These are phyloP conservation scores for Achroia grisella DNA, from an alignment of 1,140 invertebrate species.

Conservation along the genomic window DNA sequence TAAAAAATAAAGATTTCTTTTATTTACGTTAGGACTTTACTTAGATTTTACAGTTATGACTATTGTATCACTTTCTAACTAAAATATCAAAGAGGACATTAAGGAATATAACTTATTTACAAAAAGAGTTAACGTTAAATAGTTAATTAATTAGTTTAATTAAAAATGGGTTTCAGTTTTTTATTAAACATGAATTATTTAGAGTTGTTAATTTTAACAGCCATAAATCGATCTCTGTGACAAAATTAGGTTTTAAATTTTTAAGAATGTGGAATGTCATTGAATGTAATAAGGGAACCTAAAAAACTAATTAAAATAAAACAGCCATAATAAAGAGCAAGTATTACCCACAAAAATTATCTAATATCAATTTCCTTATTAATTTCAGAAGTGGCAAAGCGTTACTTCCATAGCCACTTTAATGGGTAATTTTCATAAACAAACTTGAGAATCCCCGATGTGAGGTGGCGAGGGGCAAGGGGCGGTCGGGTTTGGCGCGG, in stretches of 20 bases:
- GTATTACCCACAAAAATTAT: conserved; percentile 38
- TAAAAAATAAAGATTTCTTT: no score
- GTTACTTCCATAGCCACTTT: conserved; percentile 72
- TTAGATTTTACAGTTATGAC: no score
- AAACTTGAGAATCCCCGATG: conserved; percentile 60
- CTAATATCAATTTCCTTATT: conserved; percentile 71
- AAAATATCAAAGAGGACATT: no score
- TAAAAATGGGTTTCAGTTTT: no score
- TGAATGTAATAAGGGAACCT: not conserved
- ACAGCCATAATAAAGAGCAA: not conserved
- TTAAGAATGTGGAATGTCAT: not conserved
- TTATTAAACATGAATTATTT: no score
- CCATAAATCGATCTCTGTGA: no score
- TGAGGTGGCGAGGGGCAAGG: conserved; percentile 16
- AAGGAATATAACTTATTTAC: no score
- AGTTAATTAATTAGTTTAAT: no score
- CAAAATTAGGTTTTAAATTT: not conserved
- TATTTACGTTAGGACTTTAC: no score
- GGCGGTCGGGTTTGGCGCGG: conserved; percentile 28
- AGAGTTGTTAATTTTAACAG: no score
- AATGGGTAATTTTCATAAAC: conserved; percentile 73
- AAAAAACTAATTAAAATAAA: not conserved
- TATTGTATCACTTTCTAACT: no score
- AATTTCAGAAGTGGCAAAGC: conserved; percentile 66
- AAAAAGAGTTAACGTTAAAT: no score